Percentiles rank a stretch among this genome's conserved stretches.
These are phyloP conservation scores for Drosophila nigritarsus DNA, from an alignment of 2,888 invertebrate genomes.

Conservation along the genomic window DNA sequence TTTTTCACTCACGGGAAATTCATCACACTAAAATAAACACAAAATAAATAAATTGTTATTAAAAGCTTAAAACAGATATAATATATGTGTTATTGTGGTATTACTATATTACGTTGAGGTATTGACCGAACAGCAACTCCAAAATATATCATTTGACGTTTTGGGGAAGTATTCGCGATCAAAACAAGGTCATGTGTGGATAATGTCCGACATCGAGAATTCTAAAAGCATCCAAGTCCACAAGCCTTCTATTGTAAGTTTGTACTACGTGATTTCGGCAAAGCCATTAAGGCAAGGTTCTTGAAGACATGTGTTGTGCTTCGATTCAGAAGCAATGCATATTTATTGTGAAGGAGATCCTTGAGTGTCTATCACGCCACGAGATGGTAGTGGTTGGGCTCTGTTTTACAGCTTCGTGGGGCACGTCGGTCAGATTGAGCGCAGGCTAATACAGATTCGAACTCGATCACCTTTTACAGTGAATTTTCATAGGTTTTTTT, in stretches of 20 bases:
- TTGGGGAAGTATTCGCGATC: too few relatives aligned
- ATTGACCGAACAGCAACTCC: too few relatives aligned
- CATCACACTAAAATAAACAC: conserved; percentile 89
- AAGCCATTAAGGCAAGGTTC: neutral
- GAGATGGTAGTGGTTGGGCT: neutral
- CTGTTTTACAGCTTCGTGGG: neutral
- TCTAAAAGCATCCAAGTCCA: too few relatives aligned
- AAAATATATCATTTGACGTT: too few relatives aligned
- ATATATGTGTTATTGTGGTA: too few relatives aligned
- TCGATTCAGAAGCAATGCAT: neutral
- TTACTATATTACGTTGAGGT: too few relatives aligned
- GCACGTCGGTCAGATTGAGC: neutral
- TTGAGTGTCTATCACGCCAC: neutral
- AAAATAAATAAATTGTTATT: neutral
- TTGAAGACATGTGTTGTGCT: neutral
- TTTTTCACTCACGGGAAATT: conserved; percentile 97
- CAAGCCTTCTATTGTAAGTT: neutral
- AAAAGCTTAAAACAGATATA: neutral
- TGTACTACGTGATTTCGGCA: neutral
- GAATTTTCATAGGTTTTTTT: neutral
- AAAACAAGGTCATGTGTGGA: too few relatives aligned
- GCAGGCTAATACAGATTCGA: neutral
- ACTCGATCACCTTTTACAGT: neutral
- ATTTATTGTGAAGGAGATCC: neutral
- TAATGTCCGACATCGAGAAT: too few relatives aligned